Evolutionary conservation across 1,140 invertebrate genomes (phyloP).

Genomic region (Zaprionus kolodkinae): DNA sequence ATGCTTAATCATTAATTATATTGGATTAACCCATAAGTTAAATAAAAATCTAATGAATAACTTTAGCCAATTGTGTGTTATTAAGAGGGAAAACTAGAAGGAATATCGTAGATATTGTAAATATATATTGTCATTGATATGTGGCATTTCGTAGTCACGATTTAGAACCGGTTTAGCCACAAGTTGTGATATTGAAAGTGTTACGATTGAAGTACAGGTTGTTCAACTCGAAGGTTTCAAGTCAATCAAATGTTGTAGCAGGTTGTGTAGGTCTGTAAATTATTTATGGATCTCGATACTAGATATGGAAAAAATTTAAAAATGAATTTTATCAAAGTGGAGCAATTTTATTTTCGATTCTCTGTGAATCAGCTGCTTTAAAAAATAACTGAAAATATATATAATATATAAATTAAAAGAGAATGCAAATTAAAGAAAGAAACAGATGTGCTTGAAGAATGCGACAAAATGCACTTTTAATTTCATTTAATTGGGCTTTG

Average conservation of each 20-base stretch:
- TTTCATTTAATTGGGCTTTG: slow-evolving; percentile 11
- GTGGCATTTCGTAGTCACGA: not conserved
- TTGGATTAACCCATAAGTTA: slow-evolving; percentile 67
- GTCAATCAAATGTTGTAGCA: not conserved
- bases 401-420: not conserved
- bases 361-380: too few species aligned
- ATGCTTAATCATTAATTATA: slow-evolving; percentile 51
- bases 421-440: not conserved
- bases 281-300: too few species aligned
- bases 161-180: not conserved
- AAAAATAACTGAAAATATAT: not conserved
- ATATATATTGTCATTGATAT: too few species aligned
- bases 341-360: not conserved
- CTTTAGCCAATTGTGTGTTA: slow-evolving; percentile 16
- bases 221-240: slow-evolving; percentile 3
- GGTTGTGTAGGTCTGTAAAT: too few species aligned
- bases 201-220: slow-evolving; percentile 1
- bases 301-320: not conserved
- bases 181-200: not conserved
- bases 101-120: not conserved
- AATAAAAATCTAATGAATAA: slow-evolving; percentile 74
- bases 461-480: not conserved
- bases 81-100: not conserved
- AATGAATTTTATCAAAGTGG: not conserved
- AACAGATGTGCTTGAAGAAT: not conserved